Evolutionary conservation across 2,888 invertebrate species (phyloP), one percentile per base, ranked within the genome.

Genomic region (Brachylomia viminalis): DNA sequence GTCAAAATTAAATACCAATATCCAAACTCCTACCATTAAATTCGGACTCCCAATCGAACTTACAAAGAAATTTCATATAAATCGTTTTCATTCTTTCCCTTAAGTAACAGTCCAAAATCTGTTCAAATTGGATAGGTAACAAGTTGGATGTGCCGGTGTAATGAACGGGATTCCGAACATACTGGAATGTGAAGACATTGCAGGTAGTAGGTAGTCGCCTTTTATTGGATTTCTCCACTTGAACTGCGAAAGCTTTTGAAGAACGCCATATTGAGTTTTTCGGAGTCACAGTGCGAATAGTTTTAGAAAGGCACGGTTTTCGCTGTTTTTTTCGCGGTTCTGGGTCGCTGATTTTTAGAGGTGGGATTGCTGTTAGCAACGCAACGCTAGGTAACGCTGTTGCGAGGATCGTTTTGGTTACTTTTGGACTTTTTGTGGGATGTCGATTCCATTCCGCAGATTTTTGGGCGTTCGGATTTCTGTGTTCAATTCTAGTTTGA

Each of bases 111-210:
- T 90, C 88, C 88, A 90, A 92, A 94, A 93, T 87, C 83, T 86
- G 84, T 91, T 91, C 90, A 93, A 94, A 94, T 94, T 92, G 92
- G 93, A 91, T 90, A 93, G 92, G 94, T 94, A 93, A 92, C 94
- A 94, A 95, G 93, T 94, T 92, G 92, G 90, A 91, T 92, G 92
- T 92, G 92, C 92, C 87, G 89, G 91, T 90, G 95, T 95, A 95
- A 95, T 95, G 95, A 95, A 94, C 93, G 93, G 93, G 89, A 91
- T 95, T 91, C 95, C 94, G 74, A 82, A 90, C 92, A 94, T 94
- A 92, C 94, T 93, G 72, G 85, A 89, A 89, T 89, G 91, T 90
- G 92, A 92, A 94, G 93, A 94, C 94, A 92, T 90, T 92, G 92
- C 94, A 94, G 94, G 94, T 93, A 86, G 88, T 83, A 88, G 80